phyloP scores from a whole-genome alignment of 2,888 invertebrate species.

The Tolmerus cingulatus region DNA sequence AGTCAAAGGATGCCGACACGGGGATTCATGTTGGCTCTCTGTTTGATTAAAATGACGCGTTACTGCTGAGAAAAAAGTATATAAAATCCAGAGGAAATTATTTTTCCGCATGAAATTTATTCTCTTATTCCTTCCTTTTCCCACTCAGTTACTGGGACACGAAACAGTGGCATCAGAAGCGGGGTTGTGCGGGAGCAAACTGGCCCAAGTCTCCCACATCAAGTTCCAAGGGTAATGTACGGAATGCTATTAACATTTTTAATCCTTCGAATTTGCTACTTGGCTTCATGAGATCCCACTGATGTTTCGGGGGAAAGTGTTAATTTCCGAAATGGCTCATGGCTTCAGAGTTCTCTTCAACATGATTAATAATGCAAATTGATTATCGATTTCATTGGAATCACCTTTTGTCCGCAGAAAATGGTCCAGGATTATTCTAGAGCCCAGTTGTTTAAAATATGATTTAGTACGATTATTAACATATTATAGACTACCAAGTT shows the following conservation, averaged over 20 bases:
- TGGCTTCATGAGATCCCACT: neutral
- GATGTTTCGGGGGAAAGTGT: neutral
- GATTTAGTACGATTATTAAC: neutral
- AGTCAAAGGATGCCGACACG: neutral
- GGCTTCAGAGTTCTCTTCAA: neutral
- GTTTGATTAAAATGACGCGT: neutral
- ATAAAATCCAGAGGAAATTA: neutral
- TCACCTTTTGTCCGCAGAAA: neutral
- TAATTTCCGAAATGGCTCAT: neutral
- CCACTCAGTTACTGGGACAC: neutral
- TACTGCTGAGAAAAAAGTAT: neutral
- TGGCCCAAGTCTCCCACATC: neutral
- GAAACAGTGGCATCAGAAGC: neutral
- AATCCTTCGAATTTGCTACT: neutral
- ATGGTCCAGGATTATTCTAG: neutral
- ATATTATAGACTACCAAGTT: neutral
- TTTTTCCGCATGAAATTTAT: neutral
- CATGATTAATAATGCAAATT: neutral
- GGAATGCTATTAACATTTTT: neutral
- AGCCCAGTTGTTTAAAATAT: neutral
- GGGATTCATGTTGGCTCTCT: neutral
- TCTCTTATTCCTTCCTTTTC: neutral
- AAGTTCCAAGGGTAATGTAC: neutral
- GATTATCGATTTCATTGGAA: neutral
- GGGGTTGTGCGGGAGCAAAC: neutral